Percentiles rank a stretch among this genome's conserved stretches.
Conservation (phyloP, 2,797 vertebrate species). For the Hydrolagus colliei region DNA sequence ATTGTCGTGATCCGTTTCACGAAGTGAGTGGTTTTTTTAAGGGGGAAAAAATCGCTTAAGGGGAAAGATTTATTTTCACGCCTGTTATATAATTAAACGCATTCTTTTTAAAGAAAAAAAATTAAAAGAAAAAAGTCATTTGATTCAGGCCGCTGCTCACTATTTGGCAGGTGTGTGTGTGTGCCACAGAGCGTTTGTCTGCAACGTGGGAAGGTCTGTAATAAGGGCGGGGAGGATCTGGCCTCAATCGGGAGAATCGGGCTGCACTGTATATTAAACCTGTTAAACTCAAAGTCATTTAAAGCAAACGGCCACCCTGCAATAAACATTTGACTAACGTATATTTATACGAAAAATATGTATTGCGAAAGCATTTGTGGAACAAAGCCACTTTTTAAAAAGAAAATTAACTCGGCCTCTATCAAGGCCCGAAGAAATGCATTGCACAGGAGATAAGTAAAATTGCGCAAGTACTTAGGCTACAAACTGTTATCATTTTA, state of each 20-base stretch:
- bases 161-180: slow-evolving; percentile 23
- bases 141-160: neutral
- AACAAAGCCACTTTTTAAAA: neutral
- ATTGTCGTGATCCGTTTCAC: too few relatives aligned
- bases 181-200: neutral
- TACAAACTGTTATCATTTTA: neutral
- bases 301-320: too few relatives aligned
- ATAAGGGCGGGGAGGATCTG: neutral
- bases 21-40: too few relatives aligned
- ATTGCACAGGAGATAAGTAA: too few relatives aligned
- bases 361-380: neutral
- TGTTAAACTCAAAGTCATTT: too few relatives aligned
- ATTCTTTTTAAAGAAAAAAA: neutral
- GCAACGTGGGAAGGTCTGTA: slow-evolving; percentile 15
- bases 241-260: neutral
- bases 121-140: neutral
- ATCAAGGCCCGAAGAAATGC: neutral
- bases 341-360: neutral
- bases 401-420: neutral
- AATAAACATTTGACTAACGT: too few relatives aligned
- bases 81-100: neutral
- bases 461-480: neutral
- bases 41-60: too few relatives aligned
- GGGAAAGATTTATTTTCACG: neutral
- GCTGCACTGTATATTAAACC: too few relatives aligned